Percentiles rank a stretch among this genome's conserved stretches.
Evolutionary conservation across 2,888 invertebrate species (phyloP).

Genomic region (Agriopis leucophaearia): DNA sequence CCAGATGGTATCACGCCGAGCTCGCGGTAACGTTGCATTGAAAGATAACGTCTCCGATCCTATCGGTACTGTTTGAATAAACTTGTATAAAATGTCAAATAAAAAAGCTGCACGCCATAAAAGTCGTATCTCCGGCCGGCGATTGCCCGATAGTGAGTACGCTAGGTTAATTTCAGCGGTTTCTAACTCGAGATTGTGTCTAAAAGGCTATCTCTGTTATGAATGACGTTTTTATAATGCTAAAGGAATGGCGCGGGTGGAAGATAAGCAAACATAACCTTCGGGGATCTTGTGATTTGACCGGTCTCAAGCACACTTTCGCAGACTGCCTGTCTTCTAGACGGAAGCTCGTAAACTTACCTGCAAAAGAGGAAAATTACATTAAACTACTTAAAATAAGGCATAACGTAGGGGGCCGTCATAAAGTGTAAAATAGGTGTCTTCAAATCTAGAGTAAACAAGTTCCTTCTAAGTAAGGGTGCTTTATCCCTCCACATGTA

Average conservation of each 20-base stretch:
- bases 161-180: slow-evolving; percentile 53
- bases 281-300: slow-evolving; percentile 7
- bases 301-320: slow-evolving; percentile 7
- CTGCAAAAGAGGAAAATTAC: slow-evolving; percentile 20
- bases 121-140: slow-evolving; percentile 69
- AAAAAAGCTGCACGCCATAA: slow-evolving; percentile 82
- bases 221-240: slow-evolving; percentile 42
- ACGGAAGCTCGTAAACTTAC: slow-evolving; percentile 23
- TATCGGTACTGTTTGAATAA: slow-evolving; percentile 85
- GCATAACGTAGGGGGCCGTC: too few relatives aligned
- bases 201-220: slow-evolving; percentile 45
- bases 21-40: slow-evolving; percentile 87
- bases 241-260: slow-evolving; percentile 17
- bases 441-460: too few relatives aligned
- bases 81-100: slow-evolving; percentile 87
- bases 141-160: slow-evolving; percentile 72
- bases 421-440: too few relatives aligned
- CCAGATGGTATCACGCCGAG: slow-evolving; percentile 81
- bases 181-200: slow-evolving; percentile 48
- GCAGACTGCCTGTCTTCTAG: not conserved
- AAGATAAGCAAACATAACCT: slow-evolving; percentile 29
- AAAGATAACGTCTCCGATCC: slow-evolving; percentile 85
- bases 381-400: not conserved
- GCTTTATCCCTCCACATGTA: too few relatives aligned
- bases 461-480: too few relatives aligned